Evolutionary conservation across 2,888 invertebrate species (phyloP).

Genomic region (Cephus spinipes): DNA sequence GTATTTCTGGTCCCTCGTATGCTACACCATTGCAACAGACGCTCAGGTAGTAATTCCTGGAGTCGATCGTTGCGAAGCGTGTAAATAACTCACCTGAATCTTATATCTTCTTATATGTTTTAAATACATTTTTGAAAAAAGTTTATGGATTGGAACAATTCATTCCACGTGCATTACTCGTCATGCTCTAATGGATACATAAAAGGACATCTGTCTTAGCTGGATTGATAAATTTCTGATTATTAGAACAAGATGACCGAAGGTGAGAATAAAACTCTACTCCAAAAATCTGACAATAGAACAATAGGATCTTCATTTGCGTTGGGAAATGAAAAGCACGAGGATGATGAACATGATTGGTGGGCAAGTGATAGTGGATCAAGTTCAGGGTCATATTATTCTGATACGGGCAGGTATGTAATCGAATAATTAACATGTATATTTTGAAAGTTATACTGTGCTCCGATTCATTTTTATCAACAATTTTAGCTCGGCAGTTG

Average conservation of each 20-base stretch:
- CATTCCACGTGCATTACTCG: not conserved
- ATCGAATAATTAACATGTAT: conserved; percentile 6
- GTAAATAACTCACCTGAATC: conserved; percentile 14
- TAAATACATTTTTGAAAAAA: not conserved
- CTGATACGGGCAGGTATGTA: conserved; percentile 57
- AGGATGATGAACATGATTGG: conserved; percentile 56
- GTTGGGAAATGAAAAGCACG: conserved; percentile 23
- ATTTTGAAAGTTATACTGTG: conserved; percentile 13
- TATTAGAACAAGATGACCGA: conserved; percentile 31
- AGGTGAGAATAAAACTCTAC: conserved; percentile 32
- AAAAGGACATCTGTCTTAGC: not conserved
- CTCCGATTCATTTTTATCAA: not conserved
- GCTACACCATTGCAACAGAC: conserved; percentile 32
- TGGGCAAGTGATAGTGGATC: conserved; percentile 64
- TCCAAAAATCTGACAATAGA: conserved; percentile 34
- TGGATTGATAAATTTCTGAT: conserved; percentile 1
- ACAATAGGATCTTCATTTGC: conserved; percentile 26
- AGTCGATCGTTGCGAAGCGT: conserved; percentile 12
- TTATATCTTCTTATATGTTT: conserved; percentile 7
- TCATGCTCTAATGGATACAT: not conserved
- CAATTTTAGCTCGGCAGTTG: conserved; percentile 52
- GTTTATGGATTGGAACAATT: not conserved
- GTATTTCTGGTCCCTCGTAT: conserved; percentile 23
- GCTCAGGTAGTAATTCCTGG: conserved; percentile 25
- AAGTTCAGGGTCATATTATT: conserved; percentile 62